These are phyloP conservation scores for Rugalucina vietnamica DNA, from an alignment of 2,888 invertebrate genomes.

Conservation along the genomic window DNA sequence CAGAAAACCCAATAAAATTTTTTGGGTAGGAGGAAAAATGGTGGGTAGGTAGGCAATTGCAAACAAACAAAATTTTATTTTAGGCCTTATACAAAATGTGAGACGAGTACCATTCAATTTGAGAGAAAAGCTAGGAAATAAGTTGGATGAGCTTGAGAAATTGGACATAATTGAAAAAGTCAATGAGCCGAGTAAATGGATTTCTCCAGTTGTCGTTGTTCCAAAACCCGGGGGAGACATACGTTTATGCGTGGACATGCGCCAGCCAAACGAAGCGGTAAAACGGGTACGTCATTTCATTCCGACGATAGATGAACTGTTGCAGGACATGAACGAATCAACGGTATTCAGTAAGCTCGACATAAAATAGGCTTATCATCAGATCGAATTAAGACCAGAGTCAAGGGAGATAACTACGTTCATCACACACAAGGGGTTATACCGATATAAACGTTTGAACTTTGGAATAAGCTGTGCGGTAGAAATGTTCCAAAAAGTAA, in stretches of 20 bases:
- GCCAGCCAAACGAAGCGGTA: conserved; percentile 39
- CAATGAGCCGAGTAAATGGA: conserved; percentile 28
- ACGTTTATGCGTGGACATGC: conserved; percentile 50
- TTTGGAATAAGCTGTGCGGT: conserved; percentile 48
- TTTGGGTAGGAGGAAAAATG: too few relatives aligned
- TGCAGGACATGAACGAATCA: conserved; percentile 42
- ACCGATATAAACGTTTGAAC: conserved; percentile 39
- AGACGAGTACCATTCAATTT: conserved; percentile 1
- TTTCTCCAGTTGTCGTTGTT: conserved; percentile 36
- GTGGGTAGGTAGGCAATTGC: too few relatives aligned
- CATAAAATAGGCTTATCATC: conserved; percentile 64
- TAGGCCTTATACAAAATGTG: too few relatives aligned
- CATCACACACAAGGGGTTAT: conserved; percentile 51
- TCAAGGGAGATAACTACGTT: conserved; percentile 56
- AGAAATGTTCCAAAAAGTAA: conserved; percentile 53
- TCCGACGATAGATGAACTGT: conserved; percentile 34
- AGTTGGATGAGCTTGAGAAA: conserved; percentile 18
- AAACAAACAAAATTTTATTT: too few relatives aligned
- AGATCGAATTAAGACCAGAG: conserved; percentile 36
- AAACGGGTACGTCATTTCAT: conserved; percentile 36
- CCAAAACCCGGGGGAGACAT: conserved; percentile 48
- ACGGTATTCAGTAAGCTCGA: too few relatives aligned
- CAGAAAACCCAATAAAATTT: too few relatives aligned
- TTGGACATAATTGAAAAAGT: conserved; percentile 40
- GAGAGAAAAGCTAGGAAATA: conserved; percentile 17